phyloP scores from a whole-genome alignment of 2,888 invertebrate genomes.

The Drosophila fulvimacula region DNA sequence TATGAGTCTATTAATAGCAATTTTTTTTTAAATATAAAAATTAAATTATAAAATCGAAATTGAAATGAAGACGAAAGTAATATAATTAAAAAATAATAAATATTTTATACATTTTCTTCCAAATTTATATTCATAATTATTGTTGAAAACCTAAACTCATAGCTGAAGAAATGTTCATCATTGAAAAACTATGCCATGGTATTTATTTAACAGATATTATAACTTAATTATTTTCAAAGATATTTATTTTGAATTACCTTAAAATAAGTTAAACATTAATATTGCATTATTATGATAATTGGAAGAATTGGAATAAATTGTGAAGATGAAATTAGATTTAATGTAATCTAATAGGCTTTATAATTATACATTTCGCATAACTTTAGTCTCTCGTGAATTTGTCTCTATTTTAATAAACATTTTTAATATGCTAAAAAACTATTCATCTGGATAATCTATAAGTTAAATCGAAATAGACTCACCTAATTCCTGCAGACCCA shows the following conservation, averaged over 20 bases:
- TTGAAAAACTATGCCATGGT: not conserved
- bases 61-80: not conserved
- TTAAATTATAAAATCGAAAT: not conserved
- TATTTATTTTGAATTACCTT: not conserved
- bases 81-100: too few relatives aligned
- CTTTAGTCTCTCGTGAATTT: not conserved
- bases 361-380: too few relatives aligned
- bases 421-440: not conserved
- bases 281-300: not conserved
- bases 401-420: not conserved
- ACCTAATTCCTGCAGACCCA: conserved; percentile 85
- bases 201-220: too few relatives aligned
- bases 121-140: not conserved
- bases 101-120: too few relatives aligned
- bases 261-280: not conserved
- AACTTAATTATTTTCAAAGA: too few relatives aligned
- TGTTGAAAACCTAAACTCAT: not conserved
- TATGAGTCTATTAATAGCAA: too few relatives aligned
- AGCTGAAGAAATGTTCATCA: too few relatives aligned
- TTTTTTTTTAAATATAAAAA: too few relatives aligned
- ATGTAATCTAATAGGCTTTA: not conserved
- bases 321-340: not conserved
- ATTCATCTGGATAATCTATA: too few relatives aligned
- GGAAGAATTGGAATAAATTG: not conserved
- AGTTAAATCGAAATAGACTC: conserved; percentile 1